These are phyloP conservation scores for Panthera uncia DNA, from an alignment of 2,113 vertebrate genomes.

Conservation along the genomic window DNA sequence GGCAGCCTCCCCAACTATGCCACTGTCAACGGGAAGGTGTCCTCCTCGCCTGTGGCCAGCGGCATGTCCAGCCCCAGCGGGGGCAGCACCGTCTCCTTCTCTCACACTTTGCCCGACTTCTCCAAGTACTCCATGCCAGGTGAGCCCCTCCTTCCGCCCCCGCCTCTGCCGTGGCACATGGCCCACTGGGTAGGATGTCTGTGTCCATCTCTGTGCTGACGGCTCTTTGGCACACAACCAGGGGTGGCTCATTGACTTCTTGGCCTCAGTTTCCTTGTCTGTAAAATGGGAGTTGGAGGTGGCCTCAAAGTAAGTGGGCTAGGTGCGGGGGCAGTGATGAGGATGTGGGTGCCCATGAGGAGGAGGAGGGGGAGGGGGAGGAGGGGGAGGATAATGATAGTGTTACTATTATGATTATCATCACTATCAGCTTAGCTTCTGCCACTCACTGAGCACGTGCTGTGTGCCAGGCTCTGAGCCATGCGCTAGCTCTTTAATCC, in stretches of 20 bases:
- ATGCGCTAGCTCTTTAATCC: background rate
- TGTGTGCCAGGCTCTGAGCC: background rate
- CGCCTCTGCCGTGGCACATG: background rate
- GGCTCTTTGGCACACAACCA: too few species aligned
- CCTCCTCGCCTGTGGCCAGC: conserved; percentile 88
- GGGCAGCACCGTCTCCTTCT: conserved; percentile 88
- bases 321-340: background rate
- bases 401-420: fast-evolving
- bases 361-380: background rate
- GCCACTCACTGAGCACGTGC: background rate
- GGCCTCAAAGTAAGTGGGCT: background rate
- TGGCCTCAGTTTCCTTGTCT: background rate
- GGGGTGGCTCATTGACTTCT: background rate
- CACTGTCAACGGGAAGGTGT: conserved; percentile 93
- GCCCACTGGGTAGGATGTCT: fast-evolving
- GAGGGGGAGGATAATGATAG: fast-evolving
- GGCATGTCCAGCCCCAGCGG: conserved; percentile 88
- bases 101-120: conserved; percentile 96
- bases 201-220: background rate
- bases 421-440: background rate
- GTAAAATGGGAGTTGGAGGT: background rate
- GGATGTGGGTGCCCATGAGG: fast-evolving
- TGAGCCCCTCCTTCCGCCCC: conserved; percentile 73
- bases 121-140: conserved; percentile 96
- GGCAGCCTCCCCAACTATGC: conserved; percentile 91